Evolutionary conservation across 2,888 invertebrate genomes (phyloP).

Genomic region (Dasysyrphus albostriatus): DNA sequence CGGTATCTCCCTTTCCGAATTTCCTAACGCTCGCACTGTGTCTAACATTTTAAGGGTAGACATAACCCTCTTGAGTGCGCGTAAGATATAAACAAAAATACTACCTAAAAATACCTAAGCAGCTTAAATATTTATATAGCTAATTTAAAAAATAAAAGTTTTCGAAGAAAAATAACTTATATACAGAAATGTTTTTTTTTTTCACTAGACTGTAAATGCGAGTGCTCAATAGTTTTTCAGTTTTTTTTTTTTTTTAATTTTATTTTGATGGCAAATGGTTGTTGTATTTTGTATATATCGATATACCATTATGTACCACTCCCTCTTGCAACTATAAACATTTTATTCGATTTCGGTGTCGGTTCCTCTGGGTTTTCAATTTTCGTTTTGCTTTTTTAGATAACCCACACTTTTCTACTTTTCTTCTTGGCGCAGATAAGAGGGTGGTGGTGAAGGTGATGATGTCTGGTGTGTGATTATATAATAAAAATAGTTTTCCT

Average conservation of each 20-base stretch:
- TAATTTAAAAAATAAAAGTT: too few species aligned
- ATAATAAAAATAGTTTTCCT: conserved; percentile 53
- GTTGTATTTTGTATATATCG: conserved; percentile 16
- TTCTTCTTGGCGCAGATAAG: neutral
- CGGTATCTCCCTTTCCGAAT: too few species aligned
- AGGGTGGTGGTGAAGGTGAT: conserved; percentile 21
- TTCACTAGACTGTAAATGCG: conserved; percentile 14
- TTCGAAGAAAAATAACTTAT: neutral
- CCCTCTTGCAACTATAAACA: conserved; percentile 61
- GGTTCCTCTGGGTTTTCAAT: conserved; percentile 36
- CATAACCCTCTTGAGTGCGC: too few species aligned
- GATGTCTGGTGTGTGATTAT: conserved; percentile 53
- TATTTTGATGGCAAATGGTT: conserved; percentile 32
- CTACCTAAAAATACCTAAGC: too few species aligned
- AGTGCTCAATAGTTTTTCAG: conserved; percentile 56
- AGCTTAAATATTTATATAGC: too few species aligned
- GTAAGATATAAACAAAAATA: too few species aligned
- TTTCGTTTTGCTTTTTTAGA: conserved; percentile 44
- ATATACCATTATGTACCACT: conserved; percentile 54
- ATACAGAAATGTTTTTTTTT: neutral
- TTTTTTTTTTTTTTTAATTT: conserved; percentile 43
- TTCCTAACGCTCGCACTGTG: too few species aligned
- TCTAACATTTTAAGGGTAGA: too few species aligned
- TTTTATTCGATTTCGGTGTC: conserved; percentile 40
- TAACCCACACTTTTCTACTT: conserved; percentile 30